Evolutionary conservation across 2,113 vertebrate species (phyloP).

Genomic region (Sapajus apella): DNA sequence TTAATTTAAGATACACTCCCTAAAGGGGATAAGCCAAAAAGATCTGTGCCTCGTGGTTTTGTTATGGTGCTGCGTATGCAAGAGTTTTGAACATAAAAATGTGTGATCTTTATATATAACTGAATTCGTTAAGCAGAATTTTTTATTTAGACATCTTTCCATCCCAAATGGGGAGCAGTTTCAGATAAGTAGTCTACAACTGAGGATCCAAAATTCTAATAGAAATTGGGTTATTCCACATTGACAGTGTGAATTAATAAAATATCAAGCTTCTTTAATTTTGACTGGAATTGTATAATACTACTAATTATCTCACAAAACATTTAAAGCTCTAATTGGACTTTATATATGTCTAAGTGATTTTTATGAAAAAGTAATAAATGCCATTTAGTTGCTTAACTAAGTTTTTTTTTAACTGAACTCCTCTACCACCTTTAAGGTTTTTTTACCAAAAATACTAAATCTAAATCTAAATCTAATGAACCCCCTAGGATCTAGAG

Average conservation of each 20-base stretch:
- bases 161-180: background rate
- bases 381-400: background rate
- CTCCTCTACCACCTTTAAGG: background rate
- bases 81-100: background rate
- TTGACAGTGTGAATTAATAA: background rate
- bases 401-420: background rate
- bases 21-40: background rate
- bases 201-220: background rate
- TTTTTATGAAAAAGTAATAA: constrained; percentile 4
- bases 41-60: background rate
- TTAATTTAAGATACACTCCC: constrained; percentile 61
- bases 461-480: background rate
- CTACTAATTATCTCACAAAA: background rate
- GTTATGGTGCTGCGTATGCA: background rate
- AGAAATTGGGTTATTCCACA: background rate
- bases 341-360: background rate
- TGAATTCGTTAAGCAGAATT: background rate
- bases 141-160: background rate
- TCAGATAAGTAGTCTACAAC: background rate
- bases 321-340: background rate
- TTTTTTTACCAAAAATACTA: constrained; percentile 1
- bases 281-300: constrained; percentile 30
- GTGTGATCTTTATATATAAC: background rate
- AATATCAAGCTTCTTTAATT: background rate
- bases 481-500: background rate